Evolutionary conservation across 2,797 vertebrate genomes (phyloP), one percentile per base, ranked within the genome.

Genomic region (Antrozous pallidus): DNA sequence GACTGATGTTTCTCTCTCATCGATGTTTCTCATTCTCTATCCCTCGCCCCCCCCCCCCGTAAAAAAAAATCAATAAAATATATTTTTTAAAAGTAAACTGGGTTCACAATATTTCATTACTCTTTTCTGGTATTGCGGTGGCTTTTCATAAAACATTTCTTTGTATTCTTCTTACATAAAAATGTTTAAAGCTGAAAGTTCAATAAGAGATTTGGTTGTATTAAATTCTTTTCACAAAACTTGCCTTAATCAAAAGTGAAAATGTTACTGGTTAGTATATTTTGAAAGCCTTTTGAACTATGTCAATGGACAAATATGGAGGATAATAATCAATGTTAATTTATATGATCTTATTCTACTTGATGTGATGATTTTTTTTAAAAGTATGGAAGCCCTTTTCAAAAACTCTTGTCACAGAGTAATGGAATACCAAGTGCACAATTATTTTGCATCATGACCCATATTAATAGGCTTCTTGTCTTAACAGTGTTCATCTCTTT

Each of bases 111-210:
- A 94, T 97, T 95, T 94, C 94, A 92, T 93, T 96, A 94, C 88
- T 93, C 96, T 97, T 92, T 56, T 97, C 96, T 94, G 95, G 96
- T 97, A 96, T 97, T 89, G 86, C 96, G 94, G 91, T 96, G 94
- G 96, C 90, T 82, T 98, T 98, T 98, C 98, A 96, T 98, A 98
- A 97, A 96, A 97, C 88, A 0, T n/a, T 87, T 93, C 97, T 96
- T 96, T 94, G 81, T 96, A 94, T 84, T 77, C 97, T 98, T 98
- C 96, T 92, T 97, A 96, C 84, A 85, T 97, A 77, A 97, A 97
- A 97, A 95, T 56, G 51, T 96, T 88, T 84, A 95, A 93, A 96
- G 87, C 40, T 71, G 91, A 38, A 92, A 93, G 74, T 95, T 97
- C 96, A 94, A 91, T 80, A 95, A 96, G 84, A n/a, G n/a, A n/a